These are phyloP conservation scores for Nematolebias whitei DNA, from an alignment of 2,113 vertebrate genomes.

Conservation along the genomic window DNA sequence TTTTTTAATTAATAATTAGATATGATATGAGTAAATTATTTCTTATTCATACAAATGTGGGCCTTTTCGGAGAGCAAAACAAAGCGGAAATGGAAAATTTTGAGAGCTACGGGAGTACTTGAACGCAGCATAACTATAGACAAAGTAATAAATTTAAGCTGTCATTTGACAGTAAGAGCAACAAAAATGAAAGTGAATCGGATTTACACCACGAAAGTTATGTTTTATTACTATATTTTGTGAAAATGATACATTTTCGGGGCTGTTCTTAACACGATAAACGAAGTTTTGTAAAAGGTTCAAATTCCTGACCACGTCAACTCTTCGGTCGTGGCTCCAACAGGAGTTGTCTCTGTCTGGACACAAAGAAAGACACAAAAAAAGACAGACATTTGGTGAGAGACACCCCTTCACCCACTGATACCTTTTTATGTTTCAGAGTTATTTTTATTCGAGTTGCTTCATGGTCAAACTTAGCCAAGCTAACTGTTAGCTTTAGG, in stretches of 20 bases:
- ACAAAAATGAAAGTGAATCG: background rate
- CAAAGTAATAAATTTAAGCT: slow-evolving; percentile 26
- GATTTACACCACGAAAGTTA: rapidly evolving
- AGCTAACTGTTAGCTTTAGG: slow-evolving; percentile 32
- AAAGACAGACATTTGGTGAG: slow-evolving; percentile 38
- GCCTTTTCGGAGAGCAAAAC: background rate
- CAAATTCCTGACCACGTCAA: slow-evolving; percentile 42
- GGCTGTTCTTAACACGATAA: slow-evolving; percentile 48
- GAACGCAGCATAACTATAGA: slow-evolving; percentile 34
- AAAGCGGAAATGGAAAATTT: rapidly evolving
- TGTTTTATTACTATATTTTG: background rate
- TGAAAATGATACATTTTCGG: background rate
- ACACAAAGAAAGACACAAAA: slow-evolving; percentile 49
- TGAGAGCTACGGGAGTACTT: rapidly evolving
- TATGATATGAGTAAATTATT: no score
- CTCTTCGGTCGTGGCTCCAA: slow-evolving; percentile 31
- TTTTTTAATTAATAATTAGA: background rate
- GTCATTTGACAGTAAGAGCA: slow-evolving; percentile 3
- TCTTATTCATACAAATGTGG: background rate
- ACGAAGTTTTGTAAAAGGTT: slow-evolving; percentile 39
- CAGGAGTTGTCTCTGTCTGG: slow-evolving; percentile 5
- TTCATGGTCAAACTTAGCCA: background rate
- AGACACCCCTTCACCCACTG: rapidly evolving
- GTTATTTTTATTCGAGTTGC: rapidly evolving
- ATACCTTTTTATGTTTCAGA: background rate